Percentiles rank a stretch among this genome's conserved stretches.
Evolutionary conservation across 2,888 invertebrate species (phyloP).

Genomic region (Laspeyria flexula): DNA sequence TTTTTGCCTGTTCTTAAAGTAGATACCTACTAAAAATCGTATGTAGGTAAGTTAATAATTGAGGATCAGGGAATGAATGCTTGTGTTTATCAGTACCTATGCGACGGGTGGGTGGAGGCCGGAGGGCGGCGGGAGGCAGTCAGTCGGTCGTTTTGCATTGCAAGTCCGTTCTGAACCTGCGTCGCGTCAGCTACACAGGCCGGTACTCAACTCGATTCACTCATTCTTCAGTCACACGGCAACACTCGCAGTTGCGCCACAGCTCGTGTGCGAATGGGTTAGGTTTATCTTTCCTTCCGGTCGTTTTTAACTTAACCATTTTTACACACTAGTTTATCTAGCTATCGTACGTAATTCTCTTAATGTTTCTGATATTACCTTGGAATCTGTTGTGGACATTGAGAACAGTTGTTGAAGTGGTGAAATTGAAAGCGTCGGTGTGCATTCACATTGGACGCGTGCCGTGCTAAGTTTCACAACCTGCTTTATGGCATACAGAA

Average conservation of each 20-base stretch:
- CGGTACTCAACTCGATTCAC: slow-evolving; percentile 51
- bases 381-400: slow-evolving; percentile 24
- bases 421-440: slow-evolving; percentile 38
- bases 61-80: slow-evolving; percentile 55
- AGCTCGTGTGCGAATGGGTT: slow-evolving; percentile 55
- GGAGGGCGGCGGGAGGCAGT: slow-evolving; percentile 33
- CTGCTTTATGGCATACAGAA: slow-evolving; percentile 63
- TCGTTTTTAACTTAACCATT: slow-evolving; percentile 26
- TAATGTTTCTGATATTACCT: slow-evolving; percentile 22
- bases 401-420: slow-evolving; percentile 27
- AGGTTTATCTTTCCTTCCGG: slow-evolving; percentile 33
- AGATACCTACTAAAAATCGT: no score
- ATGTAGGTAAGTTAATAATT: slow-evolving; percentile 18
- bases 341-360: slow-evolving; percentile 17
- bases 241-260: slow-evolving; percentile 79
- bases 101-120: slow-evolving; percentile 50
- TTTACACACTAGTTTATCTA: slow-evolving; percentile 11
- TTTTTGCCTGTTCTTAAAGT: no score
- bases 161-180: slow-evolving; percentile 61
- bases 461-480: slow-evolving; percentile 50
- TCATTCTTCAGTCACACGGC: slow-evolving; percentile 79
- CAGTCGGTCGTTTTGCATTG: slow-evolving; percentile 65
- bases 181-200: slow-evolving; percentile 52
- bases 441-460: slow-evolving; percentile 45
- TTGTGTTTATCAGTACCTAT: slow-evolving; percentile 45